These are phyloP conservation scores for Melipona beecheii DNA, from an alignment of 2,888 invertebrate species.

Conservation along the genomic window DNA sequence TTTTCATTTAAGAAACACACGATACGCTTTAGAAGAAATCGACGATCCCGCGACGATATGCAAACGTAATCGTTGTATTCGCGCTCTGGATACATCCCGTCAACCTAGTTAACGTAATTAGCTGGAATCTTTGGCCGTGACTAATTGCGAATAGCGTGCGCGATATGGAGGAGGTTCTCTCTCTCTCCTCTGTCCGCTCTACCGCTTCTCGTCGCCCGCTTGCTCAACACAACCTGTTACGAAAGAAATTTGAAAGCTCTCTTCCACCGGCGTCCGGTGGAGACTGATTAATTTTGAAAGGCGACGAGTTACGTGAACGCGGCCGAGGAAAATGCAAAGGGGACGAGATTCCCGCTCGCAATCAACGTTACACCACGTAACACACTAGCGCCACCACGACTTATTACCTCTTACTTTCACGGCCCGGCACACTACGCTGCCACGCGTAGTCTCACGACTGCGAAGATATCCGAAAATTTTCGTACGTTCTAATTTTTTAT, in stretches of 20 bases:
- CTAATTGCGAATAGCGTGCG: slow-evolving; percentile 76
- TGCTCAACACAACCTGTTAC: slow-evolving; percentile 67
- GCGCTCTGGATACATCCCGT: slow-evolving; percentile 80
- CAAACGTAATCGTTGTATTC: slow-evolving; percentile 65
- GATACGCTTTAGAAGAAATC: background rate
- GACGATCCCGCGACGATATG: background rate
- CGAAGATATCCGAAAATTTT: background rate
- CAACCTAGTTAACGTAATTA: slow-evolving; percentile 81
- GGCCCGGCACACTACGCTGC: background rate
- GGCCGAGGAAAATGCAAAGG: slow-evolving; percentile 41
- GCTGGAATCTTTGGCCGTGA: slow-evolving; percentile 79
- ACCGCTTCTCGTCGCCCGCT: slow-evolving; percentile 31
- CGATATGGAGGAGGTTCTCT: slow-evolving; percentile 35
- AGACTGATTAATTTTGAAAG: slow-evolving; percentile 67
- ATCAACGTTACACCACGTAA: slow-evolving; percentile 38
- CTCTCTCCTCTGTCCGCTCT: slow-evolving; percentile 30
- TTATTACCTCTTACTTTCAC: slow-evolving; percentile 53
- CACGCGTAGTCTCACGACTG: background rate
- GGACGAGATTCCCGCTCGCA: slow-evolving; percentile 28
- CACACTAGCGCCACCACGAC: background rate
- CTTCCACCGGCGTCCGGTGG: slow-evolving; percentile 46
- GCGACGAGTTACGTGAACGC: slow-evolving; percentile 63
- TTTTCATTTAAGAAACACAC: background rate
- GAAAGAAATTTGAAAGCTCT: slow-evolving; percentile 73
- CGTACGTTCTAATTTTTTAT: no score